These are phyloP conservation scores for Streptopelia turtur DNA, from an alignment of 2,797 vertebrate species.

Conservation along the genomic window DNA sequence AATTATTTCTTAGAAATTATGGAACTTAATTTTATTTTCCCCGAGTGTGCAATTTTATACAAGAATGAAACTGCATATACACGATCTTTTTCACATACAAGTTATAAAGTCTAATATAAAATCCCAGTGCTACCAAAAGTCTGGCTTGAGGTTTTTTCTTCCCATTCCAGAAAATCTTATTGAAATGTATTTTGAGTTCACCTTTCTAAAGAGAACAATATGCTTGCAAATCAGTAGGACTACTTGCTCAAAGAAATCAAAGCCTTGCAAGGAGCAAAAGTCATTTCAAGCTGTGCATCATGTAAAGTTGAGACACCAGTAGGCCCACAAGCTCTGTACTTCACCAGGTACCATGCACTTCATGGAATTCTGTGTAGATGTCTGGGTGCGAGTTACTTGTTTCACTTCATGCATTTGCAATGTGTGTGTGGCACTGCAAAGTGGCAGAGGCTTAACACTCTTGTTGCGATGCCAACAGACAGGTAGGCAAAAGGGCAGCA, in stretches of 20 bases:
- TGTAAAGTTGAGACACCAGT: not conserved
- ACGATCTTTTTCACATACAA: not conserved
- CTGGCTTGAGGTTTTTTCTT: not conserved
- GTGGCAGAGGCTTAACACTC: not conserved
- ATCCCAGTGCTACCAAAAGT: not conserved
- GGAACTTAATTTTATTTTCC: not conserved
- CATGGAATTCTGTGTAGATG: rapidly evolving
- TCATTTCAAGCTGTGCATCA: not conserved
- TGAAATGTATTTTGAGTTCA: not conserved
- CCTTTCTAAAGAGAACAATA: not conserved
- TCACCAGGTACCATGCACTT: not conserved
- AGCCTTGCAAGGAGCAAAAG: not conserved
- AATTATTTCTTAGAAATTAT: not conserved
- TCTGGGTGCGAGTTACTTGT: not conserved
- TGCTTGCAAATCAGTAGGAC: not conserved
- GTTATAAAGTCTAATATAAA: not conserved
- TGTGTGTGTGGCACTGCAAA: not conserved
- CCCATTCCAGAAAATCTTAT: not conserved
- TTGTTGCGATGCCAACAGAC: not conserved
- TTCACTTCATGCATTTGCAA: not conserved
- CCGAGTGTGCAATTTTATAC: not conserved
- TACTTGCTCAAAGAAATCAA: not conserved
- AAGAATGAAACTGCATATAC: not conserved
- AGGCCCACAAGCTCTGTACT: not conserved
- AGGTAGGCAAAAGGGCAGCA: not conserved